Percentiles rank a stretch among this genome's conserved stretches.
These are phyloP conservation scores for Plestiodon gilberti DNA, from an alignment of 2,113 vertebrate species.

Conservation along the genomic window DNA sequence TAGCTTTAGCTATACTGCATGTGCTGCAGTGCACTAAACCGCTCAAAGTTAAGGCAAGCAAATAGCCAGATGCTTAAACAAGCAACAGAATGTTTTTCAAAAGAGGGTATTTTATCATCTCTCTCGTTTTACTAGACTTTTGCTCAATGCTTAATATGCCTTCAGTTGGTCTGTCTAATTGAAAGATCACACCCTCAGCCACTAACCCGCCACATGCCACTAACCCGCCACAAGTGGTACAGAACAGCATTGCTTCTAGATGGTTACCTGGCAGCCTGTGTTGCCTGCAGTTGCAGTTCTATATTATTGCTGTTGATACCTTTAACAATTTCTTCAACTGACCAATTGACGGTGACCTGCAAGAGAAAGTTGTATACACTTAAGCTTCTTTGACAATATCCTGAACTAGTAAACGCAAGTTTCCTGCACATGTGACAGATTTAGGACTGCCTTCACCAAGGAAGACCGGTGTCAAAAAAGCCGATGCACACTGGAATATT, in stretches of 20 bases:
- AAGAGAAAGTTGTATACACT: background rate
- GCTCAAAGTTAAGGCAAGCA: background rate
- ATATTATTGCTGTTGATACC: conserved; percentile 80
- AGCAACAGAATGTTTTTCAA: background rate
- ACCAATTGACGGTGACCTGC: conserved; percentile 85
- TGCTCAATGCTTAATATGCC: no score
- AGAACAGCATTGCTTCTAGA: background rate
- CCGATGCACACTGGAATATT: no score
- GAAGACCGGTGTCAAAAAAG: background rate
- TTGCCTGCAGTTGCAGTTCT: conserved; percentile 87
- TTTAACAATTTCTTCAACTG: conserved; percentile 87
- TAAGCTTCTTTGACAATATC: background rate
- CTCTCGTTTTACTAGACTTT: no score
- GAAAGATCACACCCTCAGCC: background rate
- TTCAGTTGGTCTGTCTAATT: no score
- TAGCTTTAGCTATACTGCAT: background rate
- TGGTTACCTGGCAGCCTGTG: conserved; percentile 88
- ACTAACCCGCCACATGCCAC: no score
- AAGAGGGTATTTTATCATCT: background rate
- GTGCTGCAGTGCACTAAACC: background rate
- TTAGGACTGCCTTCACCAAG: background rate
- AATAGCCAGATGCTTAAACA: background rate
- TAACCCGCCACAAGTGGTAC: background rate
- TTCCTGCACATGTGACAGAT: background rate
- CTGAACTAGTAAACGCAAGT: background rate